Evolutionary conservation across 2,797 vertebrate species (phyloP).

Genomic region (Tangara arthus): DNA sequence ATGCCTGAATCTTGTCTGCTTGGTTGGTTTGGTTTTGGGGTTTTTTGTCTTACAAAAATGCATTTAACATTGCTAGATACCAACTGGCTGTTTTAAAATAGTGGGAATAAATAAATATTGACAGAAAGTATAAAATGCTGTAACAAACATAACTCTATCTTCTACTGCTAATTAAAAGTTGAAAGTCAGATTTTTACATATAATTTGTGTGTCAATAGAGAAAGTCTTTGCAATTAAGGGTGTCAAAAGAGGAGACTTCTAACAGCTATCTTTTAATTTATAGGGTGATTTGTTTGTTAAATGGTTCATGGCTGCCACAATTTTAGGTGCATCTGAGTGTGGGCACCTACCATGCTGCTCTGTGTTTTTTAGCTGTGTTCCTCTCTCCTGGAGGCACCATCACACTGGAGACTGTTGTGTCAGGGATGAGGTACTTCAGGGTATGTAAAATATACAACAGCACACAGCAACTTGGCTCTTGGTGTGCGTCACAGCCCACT

Average conservation of each 20-base stretch:
- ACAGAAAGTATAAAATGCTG: background rate
- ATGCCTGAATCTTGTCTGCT: background rate
- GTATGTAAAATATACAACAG: background rate
- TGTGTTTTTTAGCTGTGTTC: background rate
- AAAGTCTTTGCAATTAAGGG: conserved; percentile 43
- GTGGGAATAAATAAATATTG: conserved; percentile 33
- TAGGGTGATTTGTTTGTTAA: background rate
- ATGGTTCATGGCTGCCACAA: background rate
- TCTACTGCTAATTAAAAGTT: conserved; percentile 1
- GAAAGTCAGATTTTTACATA: background rate
- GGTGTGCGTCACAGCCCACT: background rate
- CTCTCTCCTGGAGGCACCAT: background rate
- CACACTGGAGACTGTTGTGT: background rate
- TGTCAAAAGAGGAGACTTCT: conserved; percentile 14
- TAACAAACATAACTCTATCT: background rate
- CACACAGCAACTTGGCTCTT: accelerated
- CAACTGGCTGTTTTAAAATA: conserved; percentile 7
- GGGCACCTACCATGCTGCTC: accelerated
- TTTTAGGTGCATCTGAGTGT: background rate
- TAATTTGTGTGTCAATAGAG: conserved; percentile 38
- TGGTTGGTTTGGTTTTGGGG: background rate
- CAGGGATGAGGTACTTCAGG: background rate
- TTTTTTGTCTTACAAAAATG: background rate
- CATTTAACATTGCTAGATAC: background rate
- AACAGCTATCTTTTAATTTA: background rate